phyloP scores from a whole-genome alignment of 2,888 invertebrate species.

The Therioaphis trifolii region DNA sequence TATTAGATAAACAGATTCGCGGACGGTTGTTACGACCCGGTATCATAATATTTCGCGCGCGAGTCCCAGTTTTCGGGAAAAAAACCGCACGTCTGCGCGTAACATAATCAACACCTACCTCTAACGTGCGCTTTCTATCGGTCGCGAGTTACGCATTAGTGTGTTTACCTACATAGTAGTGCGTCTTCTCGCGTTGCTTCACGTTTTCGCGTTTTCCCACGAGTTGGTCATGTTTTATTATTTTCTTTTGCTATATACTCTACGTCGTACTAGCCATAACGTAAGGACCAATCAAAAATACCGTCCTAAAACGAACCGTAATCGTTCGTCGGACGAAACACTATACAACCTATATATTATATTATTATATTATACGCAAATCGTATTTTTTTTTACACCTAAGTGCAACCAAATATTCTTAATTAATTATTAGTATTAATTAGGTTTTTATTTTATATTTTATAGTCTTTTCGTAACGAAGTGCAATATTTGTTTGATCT shows the following conservation, averaged over 20 bases:
- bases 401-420: slow-evolving; percentile 34
- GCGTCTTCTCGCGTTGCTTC: slow-evolving; percentile 14
- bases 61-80: slow-evolving; percentile 4
- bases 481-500: slow-evolving; percentile 57
- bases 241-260: no score
- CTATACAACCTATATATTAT: background rate
- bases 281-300: background rate
- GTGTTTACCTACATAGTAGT: no score
- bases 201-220: slow-evolving; percentile 13
- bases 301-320: no score
- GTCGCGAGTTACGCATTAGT: background rate
- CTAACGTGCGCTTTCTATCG: background rate
- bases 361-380: background rate
- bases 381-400: background rate
- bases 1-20: no score
- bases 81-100: background rate
- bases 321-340: background rate
- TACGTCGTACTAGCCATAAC: background rate
- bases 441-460: slow-evolving; percentile 4
- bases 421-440: slow-evolving; percentile 1
- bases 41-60: background rate
- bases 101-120: background rate
- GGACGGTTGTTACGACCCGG: background rate
- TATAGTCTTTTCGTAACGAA: slow-evolving; percentile 50
- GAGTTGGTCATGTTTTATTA: background rate